These are phyloP conservation scores for Bombus terrestris DNA, from an alignment of 1,140 invertebrate species.

Conservation along the genomic window DNA sequence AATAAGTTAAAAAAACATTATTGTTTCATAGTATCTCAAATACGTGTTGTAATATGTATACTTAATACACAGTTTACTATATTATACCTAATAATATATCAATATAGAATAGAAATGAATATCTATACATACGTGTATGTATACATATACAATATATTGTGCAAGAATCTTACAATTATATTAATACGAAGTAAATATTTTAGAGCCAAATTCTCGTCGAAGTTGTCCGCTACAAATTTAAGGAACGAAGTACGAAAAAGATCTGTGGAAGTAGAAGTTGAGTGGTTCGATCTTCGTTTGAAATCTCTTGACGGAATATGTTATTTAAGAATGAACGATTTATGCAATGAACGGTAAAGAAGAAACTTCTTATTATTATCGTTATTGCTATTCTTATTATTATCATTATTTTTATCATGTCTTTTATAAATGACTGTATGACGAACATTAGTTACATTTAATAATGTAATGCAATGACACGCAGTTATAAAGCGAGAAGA, in stretches of 20 bases:
- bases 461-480: background rate
- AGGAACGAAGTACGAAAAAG: background rate
- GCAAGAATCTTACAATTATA: background rate
- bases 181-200: background rate
- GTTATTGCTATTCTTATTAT: background rate
- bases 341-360: background rate
- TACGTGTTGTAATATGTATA: no score
- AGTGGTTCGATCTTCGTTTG: background rate
- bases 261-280: background rate
- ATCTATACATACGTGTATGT: background rate
- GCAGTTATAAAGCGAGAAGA: slow-evolving; percentile 35
- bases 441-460: background rate
- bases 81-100: background rate
- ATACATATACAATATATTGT: no score
- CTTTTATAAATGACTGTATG: background rate
- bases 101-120: background rate
- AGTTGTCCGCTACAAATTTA: background rate
- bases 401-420: background rate
- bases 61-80: no score
- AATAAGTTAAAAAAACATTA: background rate
- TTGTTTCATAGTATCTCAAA: no score
- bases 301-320: background rate
- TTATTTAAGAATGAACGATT: background rate
- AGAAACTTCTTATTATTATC: background rate
- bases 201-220: background rate